These are phyloP conservation scores for Spicauda simplicius DNA, from an alignment of 2,888 invertebrate genomes.

Conservation along the genomic window DNA sequence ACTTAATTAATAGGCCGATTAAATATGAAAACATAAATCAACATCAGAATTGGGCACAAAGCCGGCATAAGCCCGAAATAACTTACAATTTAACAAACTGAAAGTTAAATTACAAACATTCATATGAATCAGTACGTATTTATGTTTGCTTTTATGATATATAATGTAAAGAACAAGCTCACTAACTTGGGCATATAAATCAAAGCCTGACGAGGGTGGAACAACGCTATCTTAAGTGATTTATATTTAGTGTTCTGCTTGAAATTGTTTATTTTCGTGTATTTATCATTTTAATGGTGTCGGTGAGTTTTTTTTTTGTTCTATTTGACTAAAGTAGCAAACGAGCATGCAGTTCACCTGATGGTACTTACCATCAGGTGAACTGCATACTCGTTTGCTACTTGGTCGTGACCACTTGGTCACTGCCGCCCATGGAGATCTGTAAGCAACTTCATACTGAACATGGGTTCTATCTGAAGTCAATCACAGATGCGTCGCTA, in stretches of 20 bases:
- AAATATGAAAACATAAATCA: too few species aligned
- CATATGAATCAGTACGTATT: not conserved
- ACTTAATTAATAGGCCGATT: too few species aligned
- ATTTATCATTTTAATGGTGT: not conserved
- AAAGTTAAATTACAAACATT: not conserved
- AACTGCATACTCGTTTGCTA: too few species aligned
- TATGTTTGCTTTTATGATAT: conserved; percentile 3
- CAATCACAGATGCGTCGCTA: too few species aligned
- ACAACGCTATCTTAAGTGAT: conserved; percentile 3
- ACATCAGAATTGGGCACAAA: not conserved
- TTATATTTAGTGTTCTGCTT: conserved; percentile 5
- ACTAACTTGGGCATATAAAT: conserved; percentile 8
- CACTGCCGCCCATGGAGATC: too few species aligned
- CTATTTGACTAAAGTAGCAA: too few species aligned
- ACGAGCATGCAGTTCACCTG: too few species aligned
- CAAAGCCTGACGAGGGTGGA: conserved; percentile 3
- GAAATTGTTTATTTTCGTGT: conserved; percentile 1
- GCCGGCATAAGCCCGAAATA: not conserved
- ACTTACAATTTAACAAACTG: not conserved
- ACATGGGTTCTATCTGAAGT: too few species aligned
- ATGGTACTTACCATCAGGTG: too few species aligned
- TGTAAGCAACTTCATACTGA: too few species aligned
- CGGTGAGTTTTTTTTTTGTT: too few species aligned
- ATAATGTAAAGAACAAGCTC: conserved; percentile 4
- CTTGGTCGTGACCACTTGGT: too few species aligned